Percentiles rank a stretch among this genome's conserved stretches.
Evolutionary conservation across 2,797 vertebrate genomes (phyloP).

Genomic region (Manis crassicaudata): DNA sequence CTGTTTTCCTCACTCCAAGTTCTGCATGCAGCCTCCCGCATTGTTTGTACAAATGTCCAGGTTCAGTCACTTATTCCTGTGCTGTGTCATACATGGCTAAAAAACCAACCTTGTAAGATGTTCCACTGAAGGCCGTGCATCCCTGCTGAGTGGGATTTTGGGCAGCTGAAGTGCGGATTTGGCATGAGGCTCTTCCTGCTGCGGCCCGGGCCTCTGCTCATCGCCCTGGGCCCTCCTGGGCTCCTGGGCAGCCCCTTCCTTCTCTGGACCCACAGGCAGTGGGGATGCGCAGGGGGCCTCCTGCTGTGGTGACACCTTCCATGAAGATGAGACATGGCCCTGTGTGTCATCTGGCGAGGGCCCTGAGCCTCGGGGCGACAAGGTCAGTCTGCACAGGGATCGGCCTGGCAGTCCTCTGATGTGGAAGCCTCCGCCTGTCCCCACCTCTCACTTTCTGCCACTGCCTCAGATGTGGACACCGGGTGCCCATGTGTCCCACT

Average conservation of each 20-base stretch:
- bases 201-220: neutral
- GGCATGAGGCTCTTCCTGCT: too few relatives aligned
- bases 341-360: neutral
- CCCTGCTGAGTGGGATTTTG: neutral
- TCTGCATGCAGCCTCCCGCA: fast-evolving
- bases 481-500: fast-evolving
- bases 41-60: fast-evolving
- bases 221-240: neutral
- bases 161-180: neutral
- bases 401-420: fast-evolving
- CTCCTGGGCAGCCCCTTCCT: neutral
- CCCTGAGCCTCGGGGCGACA: fast-evolving
- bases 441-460: neutral
- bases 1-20: fast-evolving
- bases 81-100: too few relatives aligned
- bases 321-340: neutral
- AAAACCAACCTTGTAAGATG: neutral
- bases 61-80: neutral
- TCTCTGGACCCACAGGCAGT: fast-evolving
- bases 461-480: fast-evolving
- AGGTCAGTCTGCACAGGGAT: fast-evolving
- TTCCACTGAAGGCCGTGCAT: neutral
- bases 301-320: too few relatives aligned
- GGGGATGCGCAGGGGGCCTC: neutral
- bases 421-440: neutral